Evolutionary conservation across 2,888 invertebrate species (phyloP).

Genomic region (Thereva unica): DNA sequence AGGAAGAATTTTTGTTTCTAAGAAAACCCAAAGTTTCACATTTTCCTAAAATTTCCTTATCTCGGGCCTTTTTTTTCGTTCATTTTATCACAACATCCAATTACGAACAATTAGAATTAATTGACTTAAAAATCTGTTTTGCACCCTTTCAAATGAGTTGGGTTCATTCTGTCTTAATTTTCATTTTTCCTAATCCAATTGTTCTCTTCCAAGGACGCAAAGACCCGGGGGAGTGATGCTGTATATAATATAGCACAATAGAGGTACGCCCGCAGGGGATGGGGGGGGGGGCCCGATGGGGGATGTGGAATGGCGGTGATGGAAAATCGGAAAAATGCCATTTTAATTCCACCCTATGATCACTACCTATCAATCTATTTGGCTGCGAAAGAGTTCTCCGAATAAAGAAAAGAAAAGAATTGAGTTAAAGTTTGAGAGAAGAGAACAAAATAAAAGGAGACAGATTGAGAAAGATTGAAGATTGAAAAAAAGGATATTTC

Average conservation of each 20-base stretch:
- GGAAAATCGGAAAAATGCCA: constrained; percentile 1
- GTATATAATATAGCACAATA: too few relatives aligned
- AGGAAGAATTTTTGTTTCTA: too few relatives aligned
- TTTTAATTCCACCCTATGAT: constrained; percentile 8
- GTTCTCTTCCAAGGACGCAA: background rate
- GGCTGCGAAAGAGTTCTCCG: background rate
- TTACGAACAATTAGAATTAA: constrained; percentile 21
- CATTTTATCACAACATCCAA: constrained; percentile 17
- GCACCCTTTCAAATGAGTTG: constrained; percentile 9
- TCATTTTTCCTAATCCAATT: constrained; percentile 15
- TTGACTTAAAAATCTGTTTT: constrained; percentile 26
- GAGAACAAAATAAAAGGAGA: background rate
- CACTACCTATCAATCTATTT: constrained; percentile 16
- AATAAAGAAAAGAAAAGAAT: background rate
- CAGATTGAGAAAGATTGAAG: too few relatives aligned
- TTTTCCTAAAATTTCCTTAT: background rate
- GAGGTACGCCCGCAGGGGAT: too few relatives aligned
- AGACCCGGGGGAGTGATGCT: too few relatives aligned
- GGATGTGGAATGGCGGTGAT: background rate
- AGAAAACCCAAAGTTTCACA: background rate
- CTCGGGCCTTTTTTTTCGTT: background rate
- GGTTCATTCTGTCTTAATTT: constrained; percentile 21
- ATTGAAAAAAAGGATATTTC: too few relatives aligned
- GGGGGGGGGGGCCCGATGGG: too few relatives aligned
- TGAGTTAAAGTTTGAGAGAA: constrained; percentile 4